phyloP scores from a whole-genome alignment of 2,888 invertebrate genomes.

The Belgica antarctica region DNA sequence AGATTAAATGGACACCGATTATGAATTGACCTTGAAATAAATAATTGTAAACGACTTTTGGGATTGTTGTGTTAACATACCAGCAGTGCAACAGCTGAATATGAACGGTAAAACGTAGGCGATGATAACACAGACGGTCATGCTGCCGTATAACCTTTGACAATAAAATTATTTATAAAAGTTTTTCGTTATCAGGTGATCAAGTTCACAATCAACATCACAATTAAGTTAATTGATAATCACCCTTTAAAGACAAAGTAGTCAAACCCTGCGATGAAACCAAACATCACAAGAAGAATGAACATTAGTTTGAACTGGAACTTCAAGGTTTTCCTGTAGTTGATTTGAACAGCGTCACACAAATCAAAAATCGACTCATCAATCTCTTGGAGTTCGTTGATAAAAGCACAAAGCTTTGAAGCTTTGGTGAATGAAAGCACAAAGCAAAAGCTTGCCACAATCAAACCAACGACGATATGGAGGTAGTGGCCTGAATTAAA shows the following conservation, averaged over 20 bases:
- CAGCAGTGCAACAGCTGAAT: conserved; percentile 29
- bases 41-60: neutral
- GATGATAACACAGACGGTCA: conserved; percentile 26
- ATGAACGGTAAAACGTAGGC: conserved; percentile 23
- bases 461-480: conserved; percentile 34
- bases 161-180: conserved; percentile 4
- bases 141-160: conserved; percentile 37
- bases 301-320: conserved; percentile 35
- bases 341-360: conserved; percentile 25
- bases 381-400: conserved; percentile 31
- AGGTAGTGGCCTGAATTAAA: conserved; percentile 36
- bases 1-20: conserved; percentile 51
- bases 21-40: conserved; percentile 49
- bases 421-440: conserved; percentile 18
- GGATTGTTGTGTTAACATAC: neutral
- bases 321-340: conserved; percentile 24
- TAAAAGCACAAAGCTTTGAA: conserved; percentile 16
- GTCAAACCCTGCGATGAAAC: conserved; percentile 36
- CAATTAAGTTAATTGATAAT: too few species aligned
- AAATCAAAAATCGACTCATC: conserved; percentile 37
- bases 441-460: neutral
- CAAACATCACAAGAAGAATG: conserved; percentile 13
- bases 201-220: too few species aligned
- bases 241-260: conserved; percentile 42
- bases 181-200: too few species aligned